A percentile compares a stretch with the other conserved stretches of the same genome.
These are phyloP conservation scores for Lasiommata megera DNA, from an alignment of 2,888 invertebrate genomes.

Conservation along the genomic window DNA sequence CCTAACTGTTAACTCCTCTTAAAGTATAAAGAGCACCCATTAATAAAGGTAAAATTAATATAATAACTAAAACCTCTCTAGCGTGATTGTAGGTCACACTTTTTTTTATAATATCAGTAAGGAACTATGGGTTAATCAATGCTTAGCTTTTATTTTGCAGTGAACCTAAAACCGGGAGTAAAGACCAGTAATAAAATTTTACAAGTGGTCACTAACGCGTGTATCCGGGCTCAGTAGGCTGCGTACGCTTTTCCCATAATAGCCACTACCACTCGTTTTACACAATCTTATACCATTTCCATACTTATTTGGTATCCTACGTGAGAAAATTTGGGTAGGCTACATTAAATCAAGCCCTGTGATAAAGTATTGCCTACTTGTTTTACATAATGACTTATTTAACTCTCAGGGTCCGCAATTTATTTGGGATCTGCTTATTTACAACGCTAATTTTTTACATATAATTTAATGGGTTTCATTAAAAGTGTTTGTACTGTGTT, in stretches of 20 bases:
- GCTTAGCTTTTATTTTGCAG: no score
- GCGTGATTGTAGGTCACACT: no score
- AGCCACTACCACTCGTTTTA: constrained; percentile 48
- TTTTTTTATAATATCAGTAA: no score
- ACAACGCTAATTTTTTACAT: constrained; percentile 10
- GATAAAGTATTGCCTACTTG: constrained; percentile 18
- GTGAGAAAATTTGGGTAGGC: constrained; percentile 25
- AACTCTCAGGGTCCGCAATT: constrained; percentile 17
- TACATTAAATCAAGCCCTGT: constrained; percentile 18
- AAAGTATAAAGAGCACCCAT: no score
- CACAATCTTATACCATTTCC: constrained; percentile 25
- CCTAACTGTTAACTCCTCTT: no score
- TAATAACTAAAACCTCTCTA: no score
- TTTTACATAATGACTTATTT: constrained; percentile 20
- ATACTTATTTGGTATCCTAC: constrained; percentile 28
- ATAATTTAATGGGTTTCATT: constrained; percentile 3
- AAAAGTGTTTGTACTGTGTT: neutral
- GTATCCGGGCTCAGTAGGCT: no score
- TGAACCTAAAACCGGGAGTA: constrained; percentile 2
- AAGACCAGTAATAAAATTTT: constrained; percentile 68
- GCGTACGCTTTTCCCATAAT: constrained; percentile 75
- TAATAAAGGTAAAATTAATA: no score
- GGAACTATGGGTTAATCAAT: no score
- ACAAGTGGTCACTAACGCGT: constrained; percentile 68
- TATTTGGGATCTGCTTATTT: constrained; percentile 16